Evolutionary conservation across 2,888 invertebrate genomes (phyloP), one percentile per base, ranked within the genome.

Genomic region (Ochropleura plecta): DNA sequence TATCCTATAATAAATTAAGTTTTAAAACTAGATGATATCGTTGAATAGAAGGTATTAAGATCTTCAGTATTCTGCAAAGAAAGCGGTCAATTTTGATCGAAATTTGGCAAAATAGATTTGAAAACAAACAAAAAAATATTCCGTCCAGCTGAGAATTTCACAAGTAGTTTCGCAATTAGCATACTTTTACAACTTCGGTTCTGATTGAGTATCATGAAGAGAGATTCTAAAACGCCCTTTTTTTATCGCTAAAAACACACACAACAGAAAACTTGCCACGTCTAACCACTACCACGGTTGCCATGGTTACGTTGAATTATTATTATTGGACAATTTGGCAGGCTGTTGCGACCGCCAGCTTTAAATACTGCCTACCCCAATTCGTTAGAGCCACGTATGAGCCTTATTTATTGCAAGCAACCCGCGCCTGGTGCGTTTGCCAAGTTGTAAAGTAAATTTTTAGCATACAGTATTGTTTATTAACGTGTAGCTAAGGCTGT

Each of bases 261-360:
- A 65, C 12, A 60, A 12, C 57, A 55, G 40, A 72, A 80, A 72
- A 68, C 40, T 30, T 5, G 8, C 30, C 48, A 16, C 51, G 16
- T 65, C 62, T 81, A 69, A 59, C 78, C 82, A 75, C 73, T 65
- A 76, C 81, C 73, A 79, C 78, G 70, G 88, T 88, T 90, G 88
- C 88, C 83, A 83, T 62, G 80, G 80, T 81, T 67, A 67, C 76
- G 73, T 82, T 92, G 88, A 93, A 88, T 89, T 91, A 92, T 89
- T 85, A 88, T 89, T 88, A 92, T 89, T 78, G 89, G 78, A 83
- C 90, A 86, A 92, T 93, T 93, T 93, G 93, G 93, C 93, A 92
- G 88, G 82, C 83, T 84, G 82, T 76, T 89, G 88, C 81, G 87
- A 86, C 85, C 84, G 73, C 88, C 78, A 83, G 79, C 88, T 84